Conservation (phyloP, 2,888 invertebrate genomes). For the Sesamia inferens region DNA sequence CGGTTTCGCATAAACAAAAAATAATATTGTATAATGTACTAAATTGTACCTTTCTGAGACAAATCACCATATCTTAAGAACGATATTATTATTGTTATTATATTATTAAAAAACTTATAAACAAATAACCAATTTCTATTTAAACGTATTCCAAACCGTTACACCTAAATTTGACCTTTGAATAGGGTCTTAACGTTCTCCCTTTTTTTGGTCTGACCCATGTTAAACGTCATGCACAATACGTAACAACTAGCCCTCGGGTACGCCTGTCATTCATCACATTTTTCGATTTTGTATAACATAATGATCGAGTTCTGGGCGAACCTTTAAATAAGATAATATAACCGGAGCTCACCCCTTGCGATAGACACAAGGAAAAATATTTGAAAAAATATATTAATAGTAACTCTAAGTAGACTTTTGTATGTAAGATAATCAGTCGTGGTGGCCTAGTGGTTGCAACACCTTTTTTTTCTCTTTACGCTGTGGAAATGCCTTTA, state of each 20-base stretch:
- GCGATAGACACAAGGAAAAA: not conserved
- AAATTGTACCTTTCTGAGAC: no score
- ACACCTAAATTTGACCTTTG: conserved; percentile 50
- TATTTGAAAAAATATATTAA: no score
- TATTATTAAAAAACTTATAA: not conserved
- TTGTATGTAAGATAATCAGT: no score
- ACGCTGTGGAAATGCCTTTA: no score
- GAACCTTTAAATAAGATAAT: not conserved
- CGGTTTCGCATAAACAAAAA: no score
- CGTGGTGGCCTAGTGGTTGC: no score
- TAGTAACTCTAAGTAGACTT: no score
- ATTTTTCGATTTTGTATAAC: conserved; percentile 44
- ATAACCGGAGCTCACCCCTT: not conserved
- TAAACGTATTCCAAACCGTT: conserved; percentile 4
- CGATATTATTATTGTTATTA: no score
- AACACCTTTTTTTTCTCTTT: no score
- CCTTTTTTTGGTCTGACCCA: conserved; percentile 55
- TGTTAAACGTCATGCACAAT: conserved; percentile 62
- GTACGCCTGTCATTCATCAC: conserved; percentile 53
- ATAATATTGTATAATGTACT: no score
- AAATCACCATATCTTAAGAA: no score
- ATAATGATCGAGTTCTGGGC: not conserved
- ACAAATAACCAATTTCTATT: not conserved
- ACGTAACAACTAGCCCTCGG: conserved; percentile 39
- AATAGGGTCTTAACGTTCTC: conserved; percentile 22